These are phyloP conservation scores for Gymnocheta viridis DNA, from an alignment of 2,888 invertebrate species.

Conservation along the genomic window DNA sequence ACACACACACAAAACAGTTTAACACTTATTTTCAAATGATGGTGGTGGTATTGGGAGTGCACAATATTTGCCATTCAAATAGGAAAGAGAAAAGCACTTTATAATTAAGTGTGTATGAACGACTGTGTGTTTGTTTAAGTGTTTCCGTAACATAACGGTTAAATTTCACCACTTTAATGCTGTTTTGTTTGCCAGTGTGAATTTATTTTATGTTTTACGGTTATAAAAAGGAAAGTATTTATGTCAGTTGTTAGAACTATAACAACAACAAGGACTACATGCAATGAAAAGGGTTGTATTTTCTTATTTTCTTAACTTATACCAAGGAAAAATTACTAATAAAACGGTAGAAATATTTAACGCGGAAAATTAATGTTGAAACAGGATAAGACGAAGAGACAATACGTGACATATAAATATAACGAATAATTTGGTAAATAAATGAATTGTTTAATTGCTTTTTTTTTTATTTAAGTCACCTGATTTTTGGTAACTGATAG, in stretches of 20 bases:
- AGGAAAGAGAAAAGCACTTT: not conserved
- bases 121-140: slow-evolving; percentile 10
- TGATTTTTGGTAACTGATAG: not conserved
- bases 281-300: not conserved
- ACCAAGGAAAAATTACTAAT: not conserved
- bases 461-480: not conserved
- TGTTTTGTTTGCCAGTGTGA: slow-evolving; percentile 21
- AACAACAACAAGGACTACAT: not conserved
- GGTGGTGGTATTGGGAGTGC: not conserved
- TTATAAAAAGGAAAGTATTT: slow-evolving; percentile 53
- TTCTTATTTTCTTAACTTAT: not conserved
- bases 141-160: slow-evolving; percentile 34
- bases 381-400: not conserved
- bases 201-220: slow-evolving; percentile 52
- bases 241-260: slow-evolving; percentile 21
- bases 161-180: slow-evolving; percentile 27
- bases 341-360: slow-evolving; percentile 13
- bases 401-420: not conserved
- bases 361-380: slow-evolving; percentile 1
- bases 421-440: not conserved
- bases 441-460: not conserved
- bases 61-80: not conserved
- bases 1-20: too few relatives aligned
- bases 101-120: not conserved
- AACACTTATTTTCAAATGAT: too few relatives aligned